Evolutionary conservation across 2,113 vertebrate species (phyloP), one percentile per base, ranked within the genome.

Genomic region (Festucalex cinctus): DNA sequence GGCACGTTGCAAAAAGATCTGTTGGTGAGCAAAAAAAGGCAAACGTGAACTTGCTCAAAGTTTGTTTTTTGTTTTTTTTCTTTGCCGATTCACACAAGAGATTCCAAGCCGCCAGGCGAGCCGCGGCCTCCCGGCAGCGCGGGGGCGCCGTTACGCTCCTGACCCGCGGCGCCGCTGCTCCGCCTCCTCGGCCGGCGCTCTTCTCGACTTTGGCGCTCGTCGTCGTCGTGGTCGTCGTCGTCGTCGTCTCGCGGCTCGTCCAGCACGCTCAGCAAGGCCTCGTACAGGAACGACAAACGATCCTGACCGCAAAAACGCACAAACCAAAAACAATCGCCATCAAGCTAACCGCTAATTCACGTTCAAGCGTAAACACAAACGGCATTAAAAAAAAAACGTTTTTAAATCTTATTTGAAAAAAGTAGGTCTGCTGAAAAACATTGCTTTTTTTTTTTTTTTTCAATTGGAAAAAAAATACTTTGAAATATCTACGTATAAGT

Each of bases 221-320:
- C 46, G 7, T n/a, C 10, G 17, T 19, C 19, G 12, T 48, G 17
- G 5, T 48, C 46, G 6, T n/a, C 16, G 7, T 10, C 48, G 7
- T 13, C 14, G 17, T 57, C 54, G 17, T 57, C 14, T 2, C 8
- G 26, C 70, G 93, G 93, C 12, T 91, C 93, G 78, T 93, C 92
- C 44, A 99, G 92, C 24, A 98, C 93, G 87, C 96, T 98, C 85
- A 99, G 93, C 77, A 99, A 91, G 66, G 95, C 94, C 92, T 93
- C 95, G 90, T 98, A 99, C 62, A 99, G 92, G 87, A 99, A 97
- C 84, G 96, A 95, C 79, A 94, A 97, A 82, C 98, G 94, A 12
- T 99, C 97, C 97, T 99, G 78, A 26, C 74, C 71, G 39, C 32
- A n/a, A 51, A 22, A 51, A n/a, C n/a, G n/a, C 14, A 9, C 20